Conservation (phyloP, 2,888 invertebrate genomes). For the Notodonta ziczac region DNA sequence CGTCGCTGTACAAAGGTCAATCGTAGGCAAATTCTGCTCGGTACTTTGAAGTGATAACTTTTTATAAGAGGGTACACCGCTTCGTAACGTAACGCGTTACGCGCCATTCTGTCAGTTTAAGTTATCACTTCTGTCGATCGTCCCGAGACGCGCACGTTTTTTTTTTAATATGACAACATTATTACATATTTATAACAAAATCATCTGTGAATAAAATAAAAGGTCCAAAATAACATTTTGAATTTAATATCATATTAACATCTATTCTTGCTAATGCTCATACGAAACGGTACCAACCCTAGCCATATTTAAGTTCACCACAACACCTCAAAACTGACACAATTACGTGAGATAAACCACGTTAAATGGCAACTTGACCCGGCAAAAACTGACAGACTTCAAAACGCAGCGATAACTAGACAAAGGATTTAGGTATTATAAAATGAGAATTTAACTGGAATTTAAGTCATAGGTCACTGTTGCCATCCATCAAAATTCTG, state of each 20-base stretch:
- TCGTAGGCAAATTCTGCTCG: too few relatives aligned
- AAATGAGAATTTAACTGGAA: slow-evolving; percentile 12
- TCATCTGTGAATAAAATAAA: too few relatives aligned
- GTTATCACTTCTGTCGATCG: too few relatives aligned
- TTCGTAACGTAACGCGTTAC: too few relatives aligned
- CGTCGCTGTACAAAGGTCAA: not conserved
- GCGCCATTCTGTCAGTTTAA: too few relatives aligned
- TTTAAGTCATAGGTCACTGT: slow-evolving; percentile 32
- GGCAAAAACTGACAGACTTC: slow-evolving; percentile 8
- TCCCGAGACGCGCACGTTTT: too few relatives aligned
- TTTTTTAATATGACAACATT: too few relatives aligned
- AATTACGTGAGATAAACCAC: slow-evolving; percentile 2
- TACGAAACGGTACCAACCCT: not conserved
- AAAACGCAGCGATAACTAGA: slow-evolving; percentile 6
- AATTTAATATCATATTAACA: too few relatives aligned
- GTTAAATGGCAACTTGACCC: slow-evolving; percentile 1
- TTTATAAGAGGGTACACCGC: too few relatives aligned
- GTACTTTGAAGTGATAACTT: too few relatives aligned
- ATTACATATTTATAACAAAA: too few relatives aligned
- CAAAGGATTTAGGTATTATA: slow-evolving; percentile 16
- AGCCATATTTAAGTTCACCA: not conserved
- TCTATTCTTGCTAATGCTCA: not conserved
- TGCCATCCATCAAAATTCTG: slow-evolving; percentile 25
- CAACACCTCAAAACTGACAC: slow-evolving; percentile 3
- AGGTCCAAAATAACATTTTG: too few relatives aligned